Percentiles rank a stretch among this genome's conserved stretches.
phyloP scores from a whole-genome alignment of 2,888 invertebrate genomes.

The Coelinius sp. region DNA sequence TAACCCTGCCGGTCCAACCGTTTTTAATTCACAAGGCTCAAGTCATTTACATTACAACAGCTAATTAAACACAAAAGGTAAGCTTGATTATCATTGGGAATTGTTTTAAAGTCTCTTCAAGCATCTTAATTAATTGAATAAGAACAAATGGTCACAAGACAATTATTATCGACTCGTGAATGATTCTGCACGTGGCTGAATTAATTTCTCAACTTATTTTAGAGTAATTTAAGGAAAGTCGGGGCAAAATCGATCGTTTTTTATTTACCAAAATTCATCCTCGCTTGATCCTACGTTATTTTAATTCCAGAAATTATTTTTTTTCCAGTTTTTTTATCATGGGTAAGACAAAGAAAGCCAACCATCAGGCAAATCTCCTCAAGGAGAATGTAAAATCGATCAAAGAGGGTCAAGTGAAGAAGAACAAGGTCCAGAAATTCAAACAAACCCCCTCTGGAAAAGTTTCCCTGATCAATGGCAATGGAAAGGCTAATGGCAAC shows the following conservation, averaged over 20 bases:
- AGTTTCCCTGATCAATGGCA: conserved; percentile 48
- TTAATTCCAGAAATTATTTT: neutral
- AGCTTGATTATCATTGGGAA: no score
- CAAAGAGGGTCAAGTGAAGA: conserved; percentile 43
- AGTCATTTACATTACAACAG: neutral
- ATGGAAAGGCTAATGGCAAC: conserved; percentile 34
- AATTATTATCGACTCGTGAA: no score
- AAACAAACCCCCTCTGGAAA: conserved; percentile 54
- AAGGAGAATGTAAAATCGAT: conserved; percentile 13
- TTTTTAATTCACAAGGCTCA: no score
- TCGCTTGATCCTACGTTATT: neutral
- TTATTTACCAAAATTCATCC: neutral
- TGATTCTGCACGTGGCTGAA: no score
- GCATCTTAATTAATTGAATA: no score
- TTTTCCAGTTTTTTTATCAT: neutral
- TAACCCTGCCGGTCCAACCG: neutral
- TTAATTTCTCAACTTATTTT: no score
- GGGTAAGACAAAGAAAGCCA: conserved; percentile 4
- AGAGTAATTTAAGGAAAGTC: no score
- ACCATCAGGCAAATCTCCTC: neutral
- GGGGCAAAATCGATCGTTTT: neutral
- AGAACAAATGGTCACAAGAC: no score
- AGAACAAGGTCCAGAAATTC: conserved; percentile 54
- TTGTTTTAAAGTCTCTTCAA: no score
- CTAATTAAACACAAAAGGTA: no score